Evolutionary conservation across 2,113 vertebrate genomes (phyloP).

Genomic region (Lasiurus cinereus): DNA sequence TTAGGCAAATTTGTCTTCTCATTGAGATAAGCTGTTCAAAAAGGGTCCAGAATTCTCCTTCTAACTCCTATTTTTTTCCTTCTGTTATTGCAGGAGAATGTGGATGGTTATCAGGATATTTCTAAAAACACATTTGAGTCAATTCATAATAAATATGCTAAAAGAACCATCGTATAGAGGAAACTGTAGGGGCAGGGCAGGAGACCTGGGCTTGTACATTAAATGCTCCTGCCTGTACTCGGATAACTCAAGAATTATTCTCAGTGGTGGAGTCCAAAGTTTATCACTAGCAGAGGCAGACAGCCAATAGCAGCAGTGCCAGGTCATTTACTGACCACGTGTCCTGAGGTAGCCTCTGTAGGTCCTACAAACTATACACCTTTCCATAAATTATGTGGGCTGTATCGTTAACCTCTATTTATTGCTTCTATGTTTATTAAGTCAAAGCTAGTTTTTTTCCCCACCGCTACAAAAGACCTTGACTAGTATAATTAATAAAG

Average conservation of each 20-base stretch:
- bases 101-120: not conserved
- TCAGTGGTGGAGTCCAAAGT: not conserved
- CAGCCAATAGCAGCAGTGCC: rapidly evolving
- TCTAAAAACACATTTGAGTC: not conserved
- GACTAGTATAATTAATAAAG: not conserved
- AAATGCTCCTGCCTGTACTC: not conserved
- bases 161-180: not conserved
- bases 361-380: not conserved
- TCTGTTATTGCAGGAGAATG: not conserved
- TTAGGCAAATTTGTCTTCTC: not conserved
- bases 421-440: constrained; percentile 12
- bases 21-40: not conserved
- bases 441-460: not conserved
- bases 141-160: not conserved
- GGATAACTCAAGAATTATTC: not conserved
- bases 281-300: not conserved
- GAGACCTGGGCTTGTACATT: not conserved
- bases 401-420: not conserved
- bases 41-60: not conserved
- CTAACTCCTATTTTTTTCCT: not conserved
- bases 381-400: not conserved
- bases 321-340: rapidly evolving
- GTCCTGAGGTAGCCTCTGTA: not conserved
- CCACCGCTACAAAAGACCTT: not conserved
- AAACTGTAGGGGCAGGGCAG: not conserved